Evolutionary conservation across 2,888 invertebrate genomes (phyloP), one percentile per base, ranked within the genome.

Genomic region (Meloe dianella): DNA sequence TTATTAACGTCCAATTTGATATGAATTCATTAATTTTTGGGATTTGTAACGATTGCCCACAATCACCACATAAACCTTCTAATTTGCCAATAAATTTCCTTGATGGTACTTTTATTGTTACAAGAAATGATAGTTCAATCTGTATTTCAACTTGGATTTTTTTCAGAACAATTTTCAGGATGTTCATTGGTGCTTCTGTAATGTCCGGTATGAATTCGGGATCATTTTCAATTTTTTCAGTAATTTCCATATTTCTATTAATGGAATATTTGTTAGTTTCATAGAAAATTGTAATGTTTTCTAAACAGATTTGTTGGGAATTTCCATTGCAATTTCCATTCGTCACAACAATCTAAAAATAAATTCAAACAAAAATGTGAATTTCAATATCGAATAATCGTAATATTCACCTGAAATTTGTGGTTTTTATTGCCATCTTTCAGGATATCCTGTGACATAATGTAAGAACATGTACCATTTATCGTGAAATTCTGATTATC

Each of bases 401-500:
- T 3, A 7, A 17, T 6, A 4, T 9, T 51, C 75, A 89, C 81
- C 84, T 88, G 84, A 79, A 86, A 85, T 82, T 87, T 73, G 78
- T 85, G 80, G 14, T 81, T 24, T 10, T 51, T 10, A 1, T 87
- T 85, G 0, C 85, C 79, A 54, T 86, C 85, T n/a, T 70, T 63
- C 2, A 79, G 60, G 59, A 86, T 84, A 81, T 92, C 90, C 35
- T 91, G 84, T 0, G 94, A 90, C 61, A 94, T 88, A 30, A 95
- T 85, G 80, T 95, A 95, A 0, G 93, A 93, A 81, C 96, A 96
- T 81, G 93, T 93, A 6, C 93, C 94, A 72, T 91, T 89, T 81
- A 93, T 92, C 0, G 92, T 92, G 74, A 92, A 90, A 75, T 92
- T 91, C 69, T 88, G 89, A 24, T 91, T 89, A 80, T 96, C 96